Base-by-base conservation (phyloP, 2,113 vertebrate genomes). In the Progne subis region DNA sequence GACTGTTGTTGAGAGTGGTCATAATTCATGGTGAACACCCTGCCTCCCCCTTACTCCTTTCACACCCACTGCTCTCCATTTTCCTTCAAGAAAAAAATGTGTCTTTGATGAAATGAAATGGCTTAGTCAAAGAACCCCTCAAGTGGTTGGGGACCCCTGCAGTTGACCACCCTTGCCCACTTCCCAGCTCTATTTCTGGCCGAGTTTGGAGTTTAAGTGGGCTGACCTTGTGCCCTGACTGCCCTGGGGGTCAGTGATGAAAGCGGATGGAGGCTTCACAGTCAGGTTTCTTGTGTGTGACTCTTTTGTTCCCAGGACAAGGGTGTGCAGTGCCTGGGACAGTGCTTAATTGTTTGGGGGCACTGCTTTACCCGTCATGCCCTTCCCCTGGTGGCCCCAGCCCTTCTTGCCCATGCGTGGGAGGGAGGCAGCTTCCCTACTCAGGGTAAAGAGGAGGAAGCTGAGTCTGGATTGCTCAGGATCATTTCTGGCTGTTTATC, bases 191-290 rank as follows among this genome's bases (percentile, higher is more conserved):
- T 97, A 96, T 98, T 98, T 97, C 97, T 95, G 96, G 82, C 70
- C 0, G 61, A 90, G 94, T 96, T 95, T 87, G 88, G 96, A 91
- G 90, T 95, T 97, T 96, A 94, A 96, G 92, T 96, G 95, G 95
- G 95, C 94, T 97, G 98, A 98, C 98, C 97, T 95, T 93, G 82
- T 98, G 97, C 97, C 97, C 97, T 92, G 93, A 49, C 82, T 97
- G 97, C 96, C 96, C 96, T 13, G 43, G 70, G 96, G 97, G 98
- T 97, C 98, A 97, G 93, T 87, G 97, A 98, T 98, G 98, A 98
- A 98, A 98, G 98, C 92, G 71, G 87, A 95, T 91, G 94, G 94
- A 92, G 95, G 92, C 94, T 96, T 95, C 96, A 97, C 95, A 97
- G 96, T 94, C 94, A 96, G 96, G 96, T 97, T 97, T 95, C 96